These are phyloP conservation scores for Drosophila aff. DNA, from an alignment of 1,140 invertebrate genomes.

Conservation along the genomic window DNA sequence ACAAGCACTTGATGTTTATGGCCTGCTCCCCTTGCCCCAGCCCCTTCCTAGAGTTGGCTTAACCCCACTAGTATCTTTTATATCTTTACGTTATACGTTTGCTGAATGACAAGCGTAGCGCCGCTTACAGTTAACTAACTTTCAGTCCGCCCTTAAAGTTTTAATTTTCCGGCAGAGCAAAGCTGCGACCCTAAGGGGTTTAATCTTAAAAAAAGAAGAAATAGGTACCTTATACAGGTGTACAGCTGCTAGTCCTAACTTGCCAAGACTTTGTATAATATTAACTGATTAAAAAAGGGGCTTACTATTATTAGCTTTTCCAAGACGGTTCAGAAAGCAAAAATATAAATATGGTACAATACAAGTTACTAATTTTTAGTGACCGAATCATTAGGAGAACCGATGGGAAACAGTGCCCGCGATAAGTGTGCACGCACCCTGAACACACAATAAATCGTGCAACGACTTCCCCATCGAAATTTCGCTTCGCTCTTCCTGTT, in stretches of 20 bases:
- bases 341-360: too few relatives aligned
- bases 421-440: constrained; percentile 51
- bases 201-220: background rate
- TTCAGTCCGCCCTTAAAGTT: constrained; percentile 14
- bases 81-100: constrained; percentile 46
- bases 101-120: constrained; percentile 37
- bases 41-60: background rate
- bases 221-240: too few relatives aligned
- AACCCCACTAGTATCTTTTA: constrained; percentile 19
- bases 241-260: background rate
- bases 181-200: background rate
- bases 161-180: constrained; percentile 14
- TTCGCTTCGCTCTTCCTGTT: constrained; percentile 59
- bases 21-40: background rate
- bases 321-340: too few relatives aligned
- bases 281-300: background rate
- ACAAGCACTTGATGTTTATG: constrained; percentile 68
- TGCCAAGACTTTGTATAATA: too few relatives aligned
- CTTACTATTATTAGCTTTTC: background rate
- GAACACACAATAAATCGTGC: constrained; percentile 55
- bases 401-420: constrained; percentile 26
- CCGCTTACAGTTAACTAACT: constrained; percentile 65
- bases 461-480: constrained; percentile 55
- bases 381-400: constrained; percentile 1
- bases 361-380: background rate